These are phyloP conservation scores for Suillia variegata DNA, from an alignment of 2,888 invertebrate species.

Conservation along the genomic window DNA sequence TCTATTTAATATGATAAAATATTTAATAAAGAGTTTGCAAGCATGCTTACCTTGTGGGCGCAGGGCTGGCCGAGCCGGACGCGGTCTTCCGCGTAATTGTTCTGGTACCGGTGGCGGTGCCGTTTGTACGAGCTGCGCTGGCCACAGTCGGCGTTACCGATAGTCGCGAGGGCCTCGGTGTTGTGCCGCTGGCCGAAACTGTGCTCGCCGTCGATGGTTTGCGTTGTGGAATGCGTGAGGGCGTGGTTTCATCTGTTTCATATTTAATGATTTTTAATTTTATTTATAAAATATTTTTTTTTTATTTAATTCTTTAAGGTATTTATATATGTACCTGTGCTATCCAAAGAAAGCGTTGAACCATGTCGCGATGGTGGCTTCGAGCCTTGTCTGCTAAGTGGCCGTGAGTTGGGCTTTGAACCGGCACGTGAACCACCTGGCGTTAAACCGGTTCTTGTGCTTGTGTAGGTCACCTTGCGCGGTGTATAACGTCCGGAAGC, in stretches of 20 bases:
- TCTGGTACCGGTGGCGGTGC: constrained; percentile 68
- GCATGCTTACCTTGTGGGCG: constrained; percentile 78
- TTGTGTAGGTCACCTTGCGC: constrained; percentile 69
- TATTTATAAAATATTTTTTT: constrained; percentile 12
- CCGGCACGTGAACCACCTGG: constrained; percentile 77
- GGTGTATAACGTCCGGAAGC: constrained; percentile 68
- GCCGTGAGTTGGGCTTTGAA: constrained; percentile 82
- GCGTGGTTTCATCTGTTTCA: constrained; percentile 63
- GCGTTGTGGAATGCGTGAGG: constrained; percentile 81
- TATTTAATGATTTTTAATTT: too few relatives aligned
- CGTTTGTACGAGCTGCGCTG: constrained; percentile 64
- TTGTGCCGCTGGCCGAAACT: constrained; percentile 63
- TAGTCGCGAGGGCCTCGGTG: constrained; percentile 64
- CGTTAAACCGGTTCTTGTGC: constrained; percentile 70
- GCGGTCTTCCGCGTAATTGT: constrained; percentile 69
- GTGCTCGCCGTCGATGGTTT: constrained; percentile 68
- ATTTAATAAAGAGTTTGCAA: too few relatives aligned
- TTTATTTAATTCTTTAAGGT: not conserved
- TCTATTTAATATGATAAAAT: too few relatives aligned
- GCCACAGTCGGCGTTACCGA: constrained; percentile 67
- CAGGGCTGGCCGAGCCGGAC: constrained; percentile 77
- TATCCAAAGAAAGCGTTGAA: constrained; percentile 87
- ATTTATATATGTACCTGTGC: constrained; percentile 72
- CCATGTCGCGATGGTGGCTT: constrained; percentile 94
- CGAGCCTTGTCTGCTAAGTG: constrained; percentile 83